These are phyloP conservation scores for Paramacrobiotus metropolitanus DNA, from an alignment of 1,140 invertebrate species.

Conservation along the genomic window DNA sequence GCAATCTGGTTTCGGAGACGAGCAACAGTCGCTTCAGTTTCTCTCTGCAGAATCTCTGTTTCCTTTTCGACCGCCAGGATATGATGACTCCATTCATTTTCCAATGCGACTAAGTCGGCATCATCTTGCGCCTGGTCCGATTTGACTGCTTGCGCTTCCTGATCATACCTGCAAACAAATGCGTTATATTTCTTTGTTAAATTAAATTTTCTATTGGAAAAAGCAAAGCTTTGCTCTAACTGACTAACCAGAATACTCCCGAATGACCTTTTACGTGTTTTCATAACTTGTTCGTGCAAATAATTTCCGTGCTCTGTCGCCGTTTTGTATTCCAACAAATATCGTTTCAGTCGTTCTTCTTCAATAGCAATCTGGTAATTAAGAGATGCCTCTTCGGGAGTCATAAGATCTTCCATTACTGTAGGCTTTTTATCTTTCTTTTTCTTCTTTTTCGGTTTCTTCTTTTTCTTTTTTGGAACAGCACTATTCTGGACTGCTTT, in stretches of 20 bases:
- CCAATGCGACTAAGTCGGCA: neutral
- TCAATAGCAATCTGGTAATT: neutral
- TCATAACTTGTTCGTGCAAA: neutral
- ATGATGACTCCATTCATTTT: neutral
- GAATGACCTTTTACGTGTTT: neutral
- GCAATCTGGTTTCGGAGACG: neutral
- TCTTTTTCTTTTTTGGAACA: neutral
- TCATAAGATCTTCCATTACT: neutral
- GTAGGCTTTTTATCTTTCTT: neutral
- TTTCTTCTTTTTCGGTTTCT: neutral
- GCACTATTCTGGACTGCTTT: neutral
- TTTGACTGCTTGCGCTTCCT: neutral
- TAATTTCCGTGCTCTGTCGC: neutral
- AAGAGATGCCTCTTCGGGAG: neutral
- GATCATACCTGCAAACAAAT: neutral
- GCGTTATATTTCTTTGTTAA: too few species aligned
- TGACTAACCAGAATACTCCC: neutral
- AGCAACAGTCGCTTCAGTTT: neutral
- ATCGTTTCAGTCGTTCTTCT: neutral
- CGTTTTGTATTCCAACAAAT: neutral
- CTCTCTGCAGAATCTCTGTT: too few species aligned
- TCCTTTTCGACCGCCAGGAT: too few species aligned
- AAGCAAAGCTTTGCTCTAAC: neutral
- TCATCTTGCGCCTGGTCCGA: neutral
- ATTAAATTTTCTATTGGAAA: too few species aligned